These are phyloP conservation scores for Athalia cordata DNA, from an alignment of 2,888 invertebrate genomes.

Conservation along the genomic window DNA sequence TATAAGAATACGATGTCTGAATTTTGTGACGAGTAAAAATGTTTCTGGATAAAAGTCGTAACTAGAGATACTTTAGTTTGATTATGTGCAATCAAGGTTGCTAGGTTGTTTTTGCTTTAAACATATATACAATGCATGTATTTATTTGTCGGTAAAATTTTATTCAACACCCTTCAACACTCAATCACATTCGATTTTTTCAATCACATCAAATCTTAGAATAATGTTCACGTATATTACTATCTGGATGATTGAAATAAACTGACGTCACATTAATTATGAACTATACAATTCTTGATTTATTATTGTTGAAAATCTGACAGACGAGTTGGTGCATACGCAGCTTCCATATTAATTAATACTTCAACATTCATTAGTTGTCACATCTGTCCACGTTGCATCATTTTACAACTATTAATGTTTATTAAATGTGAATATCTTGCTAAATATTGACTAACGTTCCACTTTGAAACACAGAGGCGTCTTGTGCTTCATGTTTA, in stretches of 20 bases:
- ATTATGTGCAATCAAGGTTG: conserved; percentile 2
- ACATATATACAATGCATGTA: conserved; percentile 2
- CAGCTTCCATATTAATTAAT: conserved; percentile 58
- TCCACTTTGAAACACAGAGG: conserved; percentile 39
- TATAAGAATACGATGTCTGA: background rate
- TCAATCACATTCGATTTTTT: conserved; percentile 8
- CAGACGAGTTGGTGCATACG: conserved; percentile 62
- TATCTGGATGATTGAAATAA: conserved; percentile 21
- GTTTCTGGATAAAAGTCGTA: background rate
- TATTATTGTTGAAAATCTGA: conserved; percentile 29
- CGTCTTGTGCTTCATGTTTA: conserved; percentile 38
- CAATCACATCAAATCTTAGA: conserved; percentile 1
- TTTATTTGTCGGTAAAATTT: background rate
- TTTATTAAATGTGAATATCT: conserved; percentile 44
- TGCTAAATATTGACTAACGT: conserved; percentile 45
- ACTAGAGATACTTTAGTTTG: background rate
- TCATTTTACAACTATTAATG: conserved; percentile 43
- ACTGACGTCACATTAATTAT: conserved; percentile 27
- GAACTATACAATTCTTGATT: conserved; percentile 22
- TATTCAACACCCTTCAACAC: background rate
- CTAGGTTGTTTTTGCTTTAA: background rate
- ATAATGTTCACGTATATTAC: conserved; percentile 4
- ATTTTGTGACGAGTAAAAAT: background rate
- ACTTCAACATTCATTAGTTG: conserved; percentile 61
- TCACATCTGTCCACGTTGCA: conserved; percentile 41